phyloP scores from a whole-genome alignment of 30 jellyfish, hydroid and myxozoan genomes.

The Clytia hemisphaerica region DNA sequence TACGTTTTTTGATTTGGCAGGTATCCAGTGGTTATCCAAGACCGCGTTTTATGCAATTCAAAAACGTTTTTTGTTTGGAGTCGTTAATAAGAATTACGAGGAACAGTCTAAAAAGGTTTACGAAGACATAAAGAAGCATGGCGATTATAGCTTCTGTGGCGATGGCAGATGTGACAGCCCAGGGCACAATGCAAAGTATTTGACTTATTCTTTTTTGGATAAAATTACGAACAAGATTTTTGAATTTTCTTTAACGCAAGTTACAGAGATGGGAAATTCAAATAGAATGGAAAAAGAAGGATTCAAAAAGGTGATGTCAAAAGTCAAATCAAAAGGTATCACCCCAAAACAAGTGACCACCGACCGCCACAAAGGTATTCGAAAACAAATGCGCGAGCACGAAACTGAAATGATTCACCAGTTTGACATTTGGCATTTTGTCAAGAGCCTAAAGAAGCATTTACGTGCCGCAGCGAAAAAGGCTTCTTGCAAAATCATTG shows the following conservation, averaged over 20 bases:
- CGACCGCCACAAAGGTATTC: conserved; percentile 28
- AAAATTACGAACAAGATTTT: not conserved
- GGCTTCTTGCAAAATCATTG: not conserved
- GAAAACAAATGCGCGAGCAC: conserved; percentile 21
- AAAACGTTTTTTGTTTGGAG: too few relatives aligned
- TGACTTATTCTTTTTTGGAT: conserved; percentile 12
- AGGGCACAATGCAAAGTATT: conserved; percentile 24
- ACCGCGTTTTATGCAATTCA: too few relatives aligned
- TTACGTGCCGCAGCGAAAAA: conserved; percentile 11
- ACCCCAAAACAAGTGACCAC: conserved; percentile 10
- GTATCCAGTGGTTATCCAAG: too few relatives aligned
- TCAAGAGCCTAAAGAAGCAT: not conserved
- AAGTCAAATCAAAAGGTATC: not conserved
- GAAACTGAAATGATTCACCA: conserved; percentile 12
- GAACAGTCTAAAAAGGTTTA: too few relatives aligned
- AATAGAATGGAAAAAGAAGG: conserved; percentile 35
- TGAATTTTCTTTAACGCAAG: conserved; percentile 15
- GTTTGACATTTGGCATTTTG: conserved; percentile 34
- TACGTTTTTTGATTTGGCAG: too few relatives aligned
- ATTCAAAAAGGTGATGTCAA: not conserved
- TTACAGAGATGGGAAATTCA: conserved; percentile 19
- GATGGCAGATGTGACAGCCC: conserved; percentile 28
- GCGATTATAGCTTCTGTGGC: too few relatives aligned
- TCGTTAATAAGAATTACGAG: too few relatives aligned
- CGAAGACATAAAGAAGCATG: too few relatives aligned